Evolutionary conservation across 2,113 vertebrate genomes (phyloP), one percentile per base, ranked within the genome.

Genomic region (Sander lucioperca): DNA sequence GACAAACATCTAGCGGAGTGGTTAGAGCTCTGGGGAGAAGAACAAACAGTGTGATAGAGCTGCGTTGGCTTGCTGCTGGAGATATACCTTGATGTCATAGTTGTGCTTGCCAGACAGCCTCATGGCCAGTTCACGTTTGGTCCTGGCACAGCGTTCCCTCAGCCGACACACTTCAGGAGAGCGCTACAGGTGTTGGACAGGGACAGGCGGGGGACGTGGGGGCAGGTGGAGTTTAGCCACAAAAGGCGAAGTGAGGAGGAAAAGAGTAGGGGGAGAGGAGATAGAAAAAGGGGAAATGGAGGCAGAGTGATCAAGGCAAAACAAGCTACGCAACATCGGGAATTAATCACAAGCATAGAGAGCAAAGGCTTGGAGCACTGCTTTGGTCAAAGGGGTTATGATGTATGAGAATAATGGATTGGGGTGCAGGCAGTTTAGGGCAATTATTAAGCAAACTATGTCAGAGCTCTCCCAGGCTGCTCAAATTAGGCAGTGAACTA

Each of bases 61-160:
- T 50, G 69, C 23, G 81, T 76, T 58, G 36, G 23, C 77, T 66
- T 43, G 73, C 82, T 53, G 82, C 82, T 15, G 57, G 56, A 61
- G 53, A 39, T 88, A 91, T 98, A 98, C 97, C 98, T 99, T 98
- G 86, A 94, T 95, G 91, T 97, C 96, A 93, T 95, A 97, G 93
- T 96, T 96, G 92, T 96, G 95, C 91, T 96, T 98, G 92, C 96
- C 96, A 95, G 97, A 96, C 90, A 97, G 96, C 96, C 94, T 96
- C 83, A 96, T 93, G 89, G 97, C 96, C 94, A 98, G 90, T 56
- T 97, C 97, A 79, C 96, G 95, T 93, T 97, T 98, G 96, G 97
- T 97, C 96, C 95, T 95, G 96, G 95, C 93, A 91, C 96, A 98
- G 79, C 96, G 95, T 64, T 99, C 97, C 96, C 96, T 97, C 95